phyloP scores from a whole-genome alignment of 2,888 invertebrate genomes.

The Drosophila macrospina region DNA sequence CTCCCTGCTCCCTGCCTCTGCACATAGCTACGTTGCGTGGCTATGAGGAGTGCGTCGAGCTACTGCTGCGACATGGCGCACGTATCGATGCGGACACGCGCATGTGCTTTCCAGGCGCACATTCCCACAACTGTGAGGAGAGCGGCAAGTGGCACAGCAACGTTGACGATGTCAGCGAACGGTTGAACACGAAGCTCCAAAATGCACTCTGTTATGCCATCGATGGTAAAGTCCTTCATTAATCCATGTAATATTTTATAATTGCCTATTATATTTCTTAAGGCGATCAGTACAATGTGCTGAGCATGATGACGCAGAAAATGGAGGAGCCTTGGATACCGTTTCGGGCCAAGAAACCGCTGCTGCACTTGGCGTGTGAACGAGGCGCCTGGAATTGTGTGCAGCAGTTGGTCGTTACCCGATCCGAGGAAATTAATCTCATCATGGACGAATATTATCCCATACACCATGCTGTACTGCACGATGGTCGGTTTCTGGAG shows the following conservation, averaged over 20 bases:
- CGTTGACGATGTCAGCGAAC: slow-evolving; percentile 86
- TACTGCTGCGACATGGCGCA: slow-evolving; percentile 89
- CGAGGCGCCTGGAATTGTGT: slow-evolving; percentile 91
- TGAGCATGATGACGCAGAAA: slow-evolving; percentile 89
- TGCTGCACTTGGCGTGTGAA: slow-evolving; percentile 90
- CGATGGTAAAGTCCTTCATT: slow-evolving; percentile 85
- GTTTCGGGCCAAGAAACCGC: slow-evolving; percentile 87
- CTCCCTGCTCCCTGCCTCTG: slow-evolving; percentile 90
- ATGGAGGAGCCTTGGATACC: slow-evolving; percentile 89
- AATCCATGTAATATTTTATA: background rate
- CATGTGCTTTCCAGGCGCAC: slow-evolving; percentile 91
- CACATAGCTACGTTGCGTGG: slow-evolving; percentile 91
- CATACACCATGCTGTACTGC: slow-evolving; percentile 91
- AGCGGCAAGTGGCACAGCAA: slow-evolving; percentile 88
- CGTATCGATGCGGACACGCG: slow-evolving; percentile 90
- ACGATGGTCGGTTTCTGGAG: slow-evolving; percentile 90
- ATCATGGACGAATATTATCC: slow-evolving; percentile 92
- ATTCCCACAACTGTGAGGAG: slow-evolving; percentile 90
- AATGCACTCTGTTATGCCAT: slow-evolving; percentile 90
- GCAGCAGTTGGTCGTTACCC: slow-evolving; percentile 88
- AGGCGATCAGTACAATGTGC: slow-evolving; percentile 89
- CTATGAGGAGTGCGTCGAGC: slow-evolving; percentile 89
- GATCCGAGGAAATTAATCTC: slow-evolving; percentile 90
- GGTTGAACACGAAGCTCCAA: slow-evolving; percentile 87
- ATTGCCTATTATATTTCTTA: rapidly evolving